Evolutionary conservation across 2,113 vertebrate species (phyloP).

Genomic region (Bubo bubo): DNA sequence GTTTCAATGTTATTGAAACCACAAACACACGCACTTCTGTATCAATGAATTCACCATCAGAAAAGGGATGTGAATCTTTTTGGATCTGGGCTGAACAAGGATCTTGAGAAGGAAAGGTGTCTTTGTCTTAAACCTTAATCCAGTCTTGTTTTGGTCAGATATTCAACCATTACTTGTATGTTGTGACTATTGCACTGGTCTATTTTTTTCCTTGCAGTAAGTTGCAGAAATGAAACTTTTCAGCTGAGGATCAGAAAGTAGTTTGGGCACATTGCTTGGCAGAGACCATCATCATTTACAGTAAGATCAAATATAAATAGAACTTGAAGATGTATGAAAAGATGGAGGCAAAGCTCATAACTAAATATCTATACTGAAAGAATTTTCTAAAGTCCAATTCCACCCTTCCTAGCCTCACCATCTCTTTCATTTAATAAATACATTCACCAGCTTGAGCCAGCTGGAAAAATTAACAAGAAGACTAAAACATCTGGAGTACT

Average conservation of each 20-base stretch:
- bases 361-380: neutral
- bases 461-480: neutral
- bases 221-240: neutral
- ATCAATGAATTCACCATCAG: neutral
- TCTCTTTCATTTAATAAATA: neutral
- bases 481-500: neutral
- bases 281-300: neutral
- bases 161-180: neutral
- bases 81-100: neutral
- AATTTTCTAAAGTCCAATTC: neutral
- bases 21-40: neutral
- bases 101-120: neutral
- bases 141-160: neutral
- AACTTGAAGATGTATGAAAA: neutral
- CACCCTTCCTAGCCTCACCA: neutral
- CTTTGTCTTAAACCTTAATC: neutral
- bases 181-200: neutral
- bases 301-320: neutral
- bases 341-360: neutral
- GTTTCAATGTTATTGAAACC: neutral
- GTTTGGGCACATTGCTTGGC: neutral
- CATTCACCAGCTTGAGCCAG: neutral
- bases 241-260: neutral
- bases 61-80: neutral
- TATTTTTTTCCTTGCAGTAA: neutral